Conservation (phyloP, 2,113 vertebrate genomes). For the Protomyctophum bolini region DNA sequence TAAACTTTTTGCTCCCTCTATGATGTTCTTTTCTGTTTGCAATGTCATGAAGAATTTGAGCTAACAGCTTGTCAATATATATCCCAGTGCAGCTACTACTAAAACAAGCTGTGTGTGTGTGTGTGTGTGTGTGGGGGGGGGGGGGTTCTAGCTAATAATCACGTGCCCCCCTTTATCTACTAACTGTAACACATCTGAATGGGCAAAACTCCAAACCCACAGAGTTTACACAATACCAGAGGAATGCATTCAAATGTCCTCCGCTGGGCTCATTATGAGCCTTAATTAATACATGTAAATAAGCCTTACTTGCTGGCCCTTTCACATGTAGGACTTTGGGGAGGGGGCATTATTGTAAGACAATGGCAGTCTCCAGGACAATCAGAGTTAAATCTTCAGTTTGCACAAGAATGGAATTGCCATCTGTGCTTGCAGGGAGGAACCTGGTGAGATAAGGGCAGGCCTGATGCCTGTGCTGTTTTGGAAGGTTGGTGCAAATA, state of each 20-base stretch:
- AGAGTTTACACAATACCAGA: slow-evolving; percentile 77
- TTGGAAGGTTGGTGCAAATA: slow-evolving; percentile 29
- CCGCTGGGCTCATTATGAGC: slow-evolving; percentile 76
- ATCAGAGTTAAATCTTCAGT: slow-evolving; percentile 70
- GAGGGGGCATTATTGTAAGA: slow-evolving; percentile 52
- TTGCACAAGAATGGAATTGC: slow-evolving; percentile 79
- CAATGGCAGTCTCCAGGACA: slow-evolving; percentile 71
- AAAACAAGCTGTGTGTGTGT: slow-evolving; percentile 25
- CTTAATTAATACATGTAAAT: slow-evolving; percentile 84
- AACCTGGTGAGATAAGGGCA: slow-evolving; percentile 46
- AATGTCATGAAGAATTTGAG: slow-evolving; percentile 11
- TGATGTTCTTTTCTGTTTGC: slow-evolving; percentile 33
- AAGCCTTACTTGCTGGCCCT: slow-evolving; percentile 61
- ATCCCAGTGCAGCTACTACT: neutral
- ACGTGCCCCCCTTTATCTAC: slow-evolving; percentile 39
- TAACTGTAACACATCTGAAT: slow-evolving; percentile 57
- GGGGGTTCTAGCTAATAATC: neutral
- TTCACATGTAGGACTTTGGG: slow-evolving; percentile 62
- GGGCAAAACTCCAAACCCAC: slow-evolving; percentile 33
- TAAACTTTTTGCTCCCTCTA: slow-evolving; percentile 31
- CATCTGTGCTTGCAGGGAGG: slow-evolving; percentile 73
- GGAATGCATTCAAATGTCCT: slow-evolving; percentile 75
- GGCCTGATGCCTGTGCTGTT: slow-evolving; percentile 29
- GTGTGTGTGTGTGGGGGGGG: slow-evolving; percentile 21
- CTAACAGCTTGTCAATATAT: slow-evolving; percentile 54